Base-by-base conservation (phyloP, 1,140 invertebrate species). In the Aphis craccivora region DNA sequence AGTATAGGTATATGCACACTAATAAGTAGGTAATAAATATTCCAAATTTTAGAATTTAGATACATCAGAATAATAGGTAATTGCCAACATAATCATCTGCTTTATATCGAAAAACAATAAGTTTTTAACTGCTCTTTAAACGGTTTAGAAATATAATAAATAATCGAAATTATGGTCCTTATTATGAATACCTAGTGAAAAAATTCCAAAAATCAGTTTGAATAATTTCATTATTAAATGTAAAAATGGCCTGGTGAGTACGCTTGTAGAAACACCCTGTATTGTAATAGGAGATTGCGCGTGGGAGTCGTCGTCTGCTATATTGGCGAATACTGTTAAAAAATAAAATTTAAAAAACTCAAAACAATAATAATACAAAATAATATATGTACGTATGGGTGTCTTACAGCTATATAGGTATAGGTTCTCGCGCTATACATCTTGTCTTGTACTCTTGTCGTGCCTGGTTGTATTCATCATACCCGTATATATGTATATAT, bases 321-420 rank as follows among this genome's bases (percentile, higher is more conserved):
- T 67, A 76, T 76, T 76, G 60, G 60, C 60, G n/a, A 76, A 76
- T 76, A 76, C n/a, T n/a, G 60, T 76, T 76, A 76, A 67, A n/a
- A 67, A n/a, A 30, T 67, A n/a, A 76, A 76, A 76, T 76, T n/a
- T 76, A n/a, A 76, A 76, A 51, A 51, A 76, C n/a, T n/a, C 30
- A 76, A 76, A 76, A 76, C 60, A 76, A 76, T 76, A 76, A 76
- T 76, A 76, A 67, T 67, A 67, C 60, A n/a, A 67, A 67, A 67
- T 67, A 67, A 76, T 76, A 76, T 76, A 76, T 76, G 60, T 76
- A 76, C 60, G 60, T n/a, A 76, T 76, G 60, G 60, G 60, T 76
- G 60, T 76, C 60, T 30, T 76, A 76, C n/a, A n/a, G 18, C 60
- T 76, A 76, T 76, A 67, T 67, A 67, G 11, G 60, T 76, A 20